Evolutionary conservation across 1,140 invertebrate genomes (phyloP).

Genomic region (Nasonia vitripennis): DNA sequence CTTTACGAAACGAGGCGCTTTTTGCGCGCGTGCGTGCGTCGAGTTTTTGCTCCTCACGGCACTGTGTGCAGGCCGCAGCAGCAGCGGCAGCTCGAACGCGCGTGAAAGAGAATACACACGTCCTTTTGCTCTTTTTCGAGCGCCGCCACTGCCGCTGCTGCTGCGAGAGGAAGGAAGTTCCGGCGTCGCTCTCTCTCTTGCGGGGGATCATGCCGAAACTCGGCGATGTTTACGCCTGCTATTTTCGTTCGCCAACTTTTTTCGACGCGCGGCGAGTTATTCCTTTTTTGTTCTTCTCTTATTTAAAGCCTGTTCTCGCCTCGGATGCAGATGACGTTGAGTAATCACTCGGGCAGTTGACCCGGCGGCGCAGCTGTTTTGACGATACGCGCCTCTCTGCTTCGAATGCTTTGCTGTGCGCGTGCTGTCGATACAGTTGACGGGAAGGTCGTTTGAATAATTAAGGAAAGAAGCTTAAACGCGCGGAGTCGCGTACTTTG

Average conservation of each 20-base stretch:
- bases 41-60: not conserved
- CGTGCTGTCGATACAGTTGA: not conserved
- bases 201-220: not conserved
- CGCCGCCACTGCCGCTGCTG: too few species aligned
- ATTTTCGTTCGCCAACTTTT: slow-evolving; percentile 1
- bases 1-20: not conserved
- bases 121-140: not conserved
- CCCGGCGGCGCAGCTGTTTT: not conserved
- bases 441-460: too few species aligned
- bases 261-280: not conserved
- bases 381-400: not conserved
- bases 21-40: not conserved
- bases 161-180: not conserved
- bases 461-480: not conserved
- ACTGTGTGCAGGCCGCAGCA: not conserved
- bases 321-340: not conserved
- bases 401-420: not conserved
- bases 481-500: too few species aligned
- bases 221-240: not conserved
- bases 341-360: not conserved
- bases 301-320: not conserved
- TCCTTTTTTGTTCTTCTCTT: not conserved
- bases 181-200: not conserved
- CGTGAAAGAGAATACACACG: not conserved
- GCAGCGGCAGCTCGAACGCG: too few species aligned